phyloP scores from a whole-genome alignment of 2,113 vertebrate genomes.

The Chascanopsetta lugubris region DNA sequence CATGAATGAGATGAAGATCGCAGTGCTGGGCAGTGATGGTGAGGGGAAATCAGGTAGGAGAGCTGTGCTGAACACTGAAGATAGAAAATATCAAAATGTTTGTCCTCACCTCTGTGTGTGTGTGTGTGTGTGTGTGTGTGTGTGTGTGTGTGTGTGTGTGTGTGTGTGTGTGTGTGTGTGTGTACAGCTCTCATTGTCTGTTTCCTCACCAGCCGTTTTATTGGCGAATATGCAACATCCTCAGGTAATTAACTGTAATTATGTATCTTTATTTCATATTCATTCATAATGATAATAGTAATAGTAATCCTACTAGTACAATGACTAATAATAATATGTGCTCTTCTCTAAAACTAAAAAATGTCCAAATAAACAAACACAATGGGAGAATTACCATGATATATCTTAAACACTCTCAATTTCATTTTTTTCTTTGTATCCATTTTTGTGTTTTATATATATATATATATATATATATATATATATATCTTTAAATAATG shows the following conservation, averaged over 20 bases:
- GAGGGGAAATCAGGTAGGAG: slow-evolving; percentile 87
- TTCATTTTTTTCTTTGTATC: too few species aligned
- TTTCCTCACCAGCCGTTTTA: slow-evolving; percentile 70
- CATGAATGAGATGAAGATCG: slow-evolving; percentile 85
- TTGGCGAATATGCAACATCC: slow-evolving; percentile 54
- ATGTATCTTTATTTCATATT: not conserved
- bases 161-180: not conserved
- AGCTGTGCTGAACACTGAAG: not conserved
- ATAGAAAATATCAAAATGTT: not conserved
- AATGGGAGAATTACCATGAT: too few species aligned
- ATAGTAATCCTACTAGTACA: not conserved
- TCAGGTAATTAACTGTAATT: slow-evolving; percentile 74
- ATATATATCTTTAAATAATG: too few species aligned
- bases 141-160: not conserved
- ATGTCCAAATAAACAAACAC: too few species aligned
- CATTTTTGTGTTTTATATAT: too few species aligned
- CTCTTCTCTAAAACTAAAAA: too few species aligned
- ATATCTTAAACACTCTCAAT: too few species aligned
- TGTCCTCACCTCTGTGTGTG: not conserved
- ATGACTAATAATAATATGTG: too few species aligned
- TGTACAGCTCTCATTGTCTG: slow-evolving; percentile 86
- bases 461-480: too few species aligned
- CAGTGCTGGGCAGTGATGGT: slow-evolving; percentile 83
- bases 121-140: not conserved
- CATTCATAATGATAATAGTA: not conserved